Base-by-base conservation (phyloP, 1,140 invertebrate species). In the Ceratosolen solmsi region DNA sequence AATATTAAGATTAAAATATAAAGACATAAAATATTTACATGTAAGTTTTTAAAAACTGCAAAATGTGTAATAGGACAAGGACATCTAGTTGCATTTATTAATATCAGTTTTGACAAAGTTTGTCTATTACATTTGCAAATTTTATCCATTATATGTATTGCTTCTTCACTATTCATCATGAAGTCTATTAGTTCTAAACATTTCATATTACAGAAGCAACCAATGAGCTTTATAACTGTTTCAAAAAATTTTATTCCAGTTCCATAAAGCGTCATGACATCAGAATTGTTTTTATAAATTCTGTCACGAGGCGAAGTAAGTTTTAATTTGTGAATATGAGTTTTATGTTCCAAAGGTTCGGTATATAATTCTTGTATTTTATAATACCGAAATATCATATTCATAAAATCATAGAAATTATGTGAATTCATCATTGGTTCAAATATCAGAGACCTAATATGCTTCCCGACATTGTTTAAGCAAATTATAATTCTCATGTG, bases 331-430 rank as follows among this genome's bases (percentile, higher is more conserved):
- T 93, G 90, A 63, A 96, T 93, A 36, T 94, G 92, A 0, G 86
- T 90, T 9, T 94, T 94, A 95, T 90, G 41, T 92, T 92, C n/a
- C 88, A 83, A 20, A 90, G 88, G 0, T 88, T 86, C 8, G 84
- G 86, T 77, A 89, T 88, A 38, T 91, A 77, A 84, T 0, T 83
- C 85, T 68, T 90, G 88, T 41, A 76, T 87, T 85, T 95, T 95
- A 2, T 93, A 93, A 83, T 94, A 96, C 93, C 94, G 96, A 4
- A 94, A 95, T 60, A 96, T 87, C 92, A 96, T 94, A 51, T 95
- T 95, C 94, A 96, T 96, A 85, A 97, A 97, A 88, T 97, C 96
- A 86, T 95, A 97, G 4, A 97, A 91, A 87, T 97, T 97, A 86
- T 95, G 95, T 84, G 97, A 96, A 88, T 96, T 96, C 36, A 93